Conservation (phyloP, 2,797 vertebrate species). For the Sebastes matsubarae region DNA sequence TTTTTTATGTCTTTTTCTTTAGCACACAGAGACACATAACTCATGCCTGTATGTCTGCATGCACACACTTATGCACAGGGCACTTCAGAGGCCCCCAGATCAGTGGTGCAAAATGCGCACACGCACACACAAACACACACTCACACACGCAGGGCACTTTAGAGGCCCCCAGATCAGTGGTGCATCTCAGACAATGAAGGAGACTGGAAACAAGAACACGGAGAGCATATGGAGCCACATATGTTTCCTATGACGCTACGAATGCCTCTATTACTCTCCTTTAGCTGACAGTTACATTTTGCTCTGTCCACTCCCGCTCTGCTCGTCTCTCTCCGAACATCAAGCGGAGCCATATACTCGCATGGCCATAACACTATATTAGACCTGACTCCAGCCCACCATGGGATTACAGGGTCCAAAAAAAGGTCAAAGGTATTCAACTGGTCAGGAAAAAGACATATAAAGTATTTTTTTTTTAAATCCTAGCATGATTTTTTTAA, state of each 20-base stretch:
- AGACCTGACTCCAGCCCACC: slow-evolving; percentile 68
- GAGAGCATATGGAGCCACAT: slow-evolving; percentile 83
- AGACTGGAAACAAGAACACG: slow-evolving; percentile 72
- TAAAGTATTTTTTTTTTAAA: slow-evolving; percentile 49
- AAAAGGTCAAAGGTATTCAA: slow-evolving; percentile 71
- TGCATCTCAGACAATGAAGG: slow-evolving; percentile 80
- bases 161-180: slow-evolving; percentile 78
- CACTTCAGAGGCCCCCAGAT: slow-evolving; percentile 69
- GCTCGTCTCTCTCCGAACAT: slow-evolving; percentile 64
- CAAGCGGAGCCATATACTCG: slow-evolving; percentile 69
- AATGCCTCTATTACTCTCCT: slow-evolving; percentile 83
- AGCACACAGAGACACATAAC: slow-evolving; percentile 54
- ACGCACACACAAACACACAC: slow-evolving; percentile 22
- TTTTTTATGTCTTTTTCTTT: slow-evolving; percentile 13
- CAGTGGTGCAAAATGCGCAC: slow-evolving; percentile 50
- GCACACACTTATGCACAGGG: slow-evolving; percentile 39
- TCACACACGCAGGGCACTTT: slow-evolving; percentile 57
- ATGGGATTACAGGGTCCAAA: slow-evolving; percentile 62
- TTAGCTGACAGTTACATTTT: slow-evolving; percentile 81
- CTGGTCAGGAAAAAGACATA: slow-evolving; percentile 59
- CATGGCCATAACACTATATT: slow-evolving; percentile 72
- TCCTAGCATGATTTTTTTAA: slow-evolving; percentile 77
- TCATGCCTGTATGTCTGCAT: slow-evolving; percentile 50
- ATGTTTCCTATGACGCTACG: slow-evolving; percentile 82
- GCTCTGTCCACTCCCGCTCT: slow-evolving; percentile 69